Percentiles rank a stretch among this genome's conserved stretches.
Evolutionary conservation across 2,113 vertebrate species (phyloP).

Genomic region (Plestiodon gilberti): DNA sequence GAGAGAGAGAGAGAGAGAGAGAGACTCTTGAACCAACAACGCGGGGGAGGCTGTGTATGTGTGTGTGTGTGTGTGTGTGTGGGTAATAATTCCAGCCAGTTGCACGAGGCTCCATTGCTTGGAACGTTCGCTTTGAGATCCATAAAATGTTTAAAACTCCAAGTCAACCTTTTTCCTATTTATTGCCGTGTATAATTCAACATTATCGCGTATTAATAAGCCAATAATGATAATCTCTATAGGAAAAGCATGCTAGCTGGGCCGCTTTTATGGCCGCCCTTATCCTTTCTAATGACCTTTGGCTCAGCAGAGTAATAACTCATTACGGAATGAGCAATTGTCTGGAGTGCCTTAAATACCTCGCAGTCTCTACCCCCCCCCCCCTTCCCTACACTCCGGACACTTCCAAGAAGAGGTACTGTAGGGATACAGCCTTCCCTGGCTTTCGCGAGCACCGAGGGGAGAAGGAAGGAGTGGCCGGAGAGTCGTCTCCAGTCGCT

Average conservation of each 20-base stretch:
- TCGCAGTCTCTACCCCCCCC: background rate
- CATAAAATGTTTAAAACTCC: slow-evolving; percentile 49
- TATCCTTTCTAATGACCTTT: slow-evolving; percentile 60
- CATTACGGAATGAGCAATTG: slow-evolving; percentile 52
- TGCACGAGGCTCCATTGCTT: background rate
- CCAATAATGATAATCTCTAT: slow-evolving; percentile 63
- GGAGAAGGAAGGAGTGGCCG: no score
- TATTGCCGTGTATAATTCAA: slow-evolving; percentile 65
- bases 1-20: background rate
- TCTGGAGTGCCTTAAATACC: slow-evolving; percentile 39
- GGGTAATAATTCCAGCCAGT: background rate
- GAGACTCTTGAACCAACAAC: no score
- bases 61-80: no score
- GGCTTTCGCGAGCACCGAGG: background rate
- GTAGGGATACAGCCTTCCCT: background rate
- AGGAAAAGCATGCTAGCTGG: slow-evolving; percentile 51
- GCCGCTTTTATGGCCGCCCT: slow-evolving; percentile 62
- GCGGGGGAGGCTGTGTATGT: no score
- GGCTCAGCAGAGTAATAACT: slow-evolving; percentile 58
- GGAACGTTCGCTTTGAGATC: slow-evolving; percentile 18
- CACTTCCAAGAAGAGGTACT: slow-evolving; percentile 10
- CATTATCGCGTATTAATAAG: slow-evolving; percentile 66
- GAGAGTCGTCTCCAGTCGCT: background rate
- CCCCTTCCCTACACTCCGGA: background rate
- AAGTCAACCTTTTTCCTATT: slow-evolving; percentile 58